Evolutionary conservation across 2,113 vertebrate species (phyloP), one percentile per base, ranked within the genome.

Genomic region (Scalopus aquaticus): DNA sequence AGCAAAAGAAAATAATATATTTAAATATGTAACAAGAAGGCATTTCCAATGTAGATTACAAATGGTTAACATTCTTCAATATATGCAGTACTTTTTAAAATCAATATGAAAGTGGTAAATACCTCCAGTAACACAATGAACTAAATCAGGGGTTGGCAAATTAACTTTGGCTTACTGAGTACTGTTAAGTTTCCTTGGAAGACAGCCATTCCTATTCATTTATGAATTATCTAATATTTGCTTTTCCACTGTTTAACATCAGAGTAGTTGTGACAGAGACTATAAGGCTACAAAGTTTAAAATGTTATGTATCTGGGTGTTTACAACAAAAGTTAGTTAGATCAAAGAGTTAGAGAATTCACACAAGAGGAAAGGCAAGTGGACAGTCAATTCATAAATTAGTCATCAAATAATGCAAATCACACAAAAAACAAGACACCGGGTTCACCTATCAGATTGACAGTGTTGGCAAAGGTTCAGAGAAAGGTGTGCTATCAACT

Each of bases 101-200:
- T 89, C 46, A 91, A 44, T 77, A 56, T 84, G 16, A 95, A 91
- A 82, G 13, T 24, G 22, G 64, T 86, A 82, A 93, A 65, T 80
- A 58, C 4, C 30, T 91, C 22, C 15, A 37, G 1, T 67, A 85
- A 32, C 65, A 96, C n/a, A 80, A 84, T 70, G 42, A 94, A 30
- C 12, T 95, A 60, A 89, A 77, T 22, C 32, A 56, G 9, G 1
- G 2, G 1, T 69, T 65, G 16, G 12, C 3, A 69, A 70, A 64
- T 44, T 72, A 78, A 82, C 96, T 88, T 0, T 78, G 73, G 24
- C 9, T 39, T 15, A 78, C 49, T 16, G 46, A 2, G 19, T 67
- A 26, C 65, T 87, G 4, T 44, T 65, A 95, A 44, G 11, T 69
- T 94, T 91, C 28, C 26, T 35, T 83, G 54, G 56, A 91, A 79